Base-by-base conservation (phyloP, 2,888 invertebrate genomes). In the Apomyelois bistriatella region DNA sequence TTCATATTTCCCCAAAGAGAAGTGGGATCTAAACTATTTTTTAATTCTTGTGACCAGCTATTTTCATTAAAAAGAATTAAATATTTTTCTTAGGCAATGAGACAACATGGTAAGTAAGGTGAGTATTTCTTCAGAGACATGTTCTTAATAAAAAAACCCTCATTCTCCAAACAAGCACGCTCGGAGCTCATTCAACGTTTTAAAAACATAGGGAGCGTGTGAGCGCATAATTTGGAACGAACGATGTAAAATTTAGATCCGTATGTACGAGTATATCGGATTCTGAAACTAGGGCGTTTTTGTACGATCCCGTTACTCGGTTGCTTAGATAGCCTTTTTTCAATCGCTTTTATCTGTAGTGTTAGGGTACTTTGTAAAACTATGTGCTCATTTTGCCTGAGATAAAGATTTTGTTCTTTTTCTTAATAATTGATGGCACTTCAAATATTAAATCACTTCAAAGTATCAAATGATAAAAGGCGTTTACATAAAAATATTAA, bases 201-300 rank as follows among this genome's bases (percentile, higher is more conserved):
- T 30, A 46, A 46, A 32, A 46, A 46, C 32, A 32, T 15, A 13
- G 42, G 22, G 28, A 8, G 28, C 42, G 42, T 43, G 42, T n/a
- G 2, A 32, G 10, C 46, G 46, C 32, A 46, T 32, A 46, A 46
- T 46, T 32, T 40, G 32, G 12, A n/a, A 10, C 10, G 35, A n/a
- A n/a, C 30, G 32, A 32, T 35, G 32, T 32, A 16, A 36, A 48
- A 52, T 43, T 32, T 12, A 35, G 6, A 15, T 30, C 50, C 41
- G 42, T 57, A 49, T 53, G 57, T 7, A 7, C 28, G 28, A 28
- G 28, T 57, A 47, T 54, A 47, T 53, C 32, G 32, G 40, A 52
- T 52, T 47, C 54, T 36, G 32, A 37, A 53, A 38, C 54, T 51
- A 17, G 46, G 17, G 13, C 41, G 52, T 50, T 58, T 57, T 56